Evolutionary conservation across 2,113 vertebrate species (phyloP), one percentile per base, ranked within the genome.

Genomic region (Callorhinus ursinus): DNA sequence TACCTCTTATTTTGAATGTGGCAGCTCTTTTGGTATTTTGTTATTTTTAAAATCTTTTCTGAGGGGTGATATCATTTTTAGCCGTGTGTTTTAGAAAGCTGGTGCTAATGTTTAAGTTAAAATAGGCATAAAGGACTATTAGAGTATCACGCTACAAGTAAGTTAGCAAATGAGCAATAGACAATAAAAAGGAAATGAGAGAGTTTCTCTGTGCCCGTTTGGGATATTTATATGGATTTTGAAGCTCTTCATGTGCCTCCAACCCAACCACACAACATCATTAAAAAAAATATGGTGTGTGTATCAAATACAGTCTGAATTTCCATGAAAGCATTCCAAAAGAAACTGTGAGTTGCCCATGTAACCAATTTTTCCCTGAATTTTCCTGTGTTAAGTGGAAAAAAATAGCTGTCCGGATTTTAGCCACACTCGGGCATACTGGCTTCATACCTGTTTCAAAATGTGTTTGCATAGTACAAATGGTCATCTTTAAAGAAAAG

Each of bases 281-380:
- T 93, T 85, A 93, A 96, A 95, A 86, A 87, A 96, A 96, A 63
- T 91, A 39, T 65, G 74, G 87, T 57, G 72, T 93, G 95, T 55
- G 49, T 95, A 88, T 97, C 94, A 97, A 98, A 96, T 94, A 80
- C 39, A 97, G 95, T 24, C 96, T 81, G 88, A 89, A 97, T 98
- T 98, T 98, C 86, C 94, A 96, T 93, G 88, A 95, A 93, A 3
- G 16, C 39, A 63, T 95, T 98, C 77, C 87, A 97, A 97, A 88
- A 90, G 88, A 96, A 97, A 88, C n/a, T 97, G 1, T 42, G 94
- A 93, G 83, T 28, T 95, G 93, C 88, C 57, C 88, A 65, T 77
- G 69, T 90, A 97, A 96, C 82, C 96, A 61, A 7, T 93, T 98
- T 97, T 88, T 4, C 97, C 88, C 95, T 96, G 67, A 77, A 80